Base-by-base conservation (phyloP, 2,888 invertebrate species). In the Strigamia crassipes region DNA sequence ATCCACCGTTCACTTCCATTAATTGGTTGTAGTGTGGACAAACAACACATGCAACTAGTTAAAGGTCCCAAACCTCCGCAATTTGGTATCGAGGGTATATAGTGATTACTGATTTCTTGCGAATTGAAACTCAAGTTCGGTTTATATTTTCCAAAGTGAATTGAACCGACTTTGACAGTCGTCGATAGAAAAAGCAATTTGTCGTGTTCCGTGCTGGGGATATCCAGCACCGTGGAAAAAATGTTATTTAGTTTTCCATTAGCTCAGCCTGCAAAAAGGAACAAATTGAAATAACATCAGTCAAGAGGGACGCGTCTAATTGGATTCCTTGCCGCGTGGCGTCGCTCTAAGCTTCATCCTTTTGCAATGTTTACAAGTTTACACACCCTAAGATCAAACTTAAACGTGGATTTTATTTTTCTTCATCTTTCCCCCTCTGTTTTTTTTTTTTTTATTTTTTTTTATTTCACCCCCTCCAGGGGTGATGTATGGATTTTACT, bases 171-270 rank as follows among this genome's bases (percentile, higher is more conserved):
- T 73, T 73, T 73, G 73, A 73, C 73, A 73, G 73, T 73, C 73
- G 73, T 73, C 73, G 73, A 73, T 73, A 73, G 73, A 73, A 73
- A 73, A 73, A 73, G 73, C 73, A 73, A 73, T 73, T 73, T 73
- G 73, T 73, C 73, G 73, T 73, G 73, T 73, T 73, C n/a, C 73
- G 73, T 73, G 73, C 73, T 73, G 73, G 73, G 73, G 73, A 73
- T 73, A 73, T 73, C 73, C 73, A 73, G 31, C 73, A 31, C 73
- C 73, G 73, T 73, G 73, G 73, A 73, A 73, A 73, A 73, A 73
- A 73, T 73, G 73, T 73, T 73, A 73, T 73, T 73, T 73, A 73
- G 73, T 73, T 73, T 73, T 73, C 73, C 73, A 73, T 73, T 73
- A 73, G 73, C 73, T 73, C 73, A 73, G 73, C 73, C 73, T 73